These are phyloP conservation scores for Chrysemys picta DNA, from an alignment of 2,113 vertebrate species.

Conservation along the genomic window DNA sequence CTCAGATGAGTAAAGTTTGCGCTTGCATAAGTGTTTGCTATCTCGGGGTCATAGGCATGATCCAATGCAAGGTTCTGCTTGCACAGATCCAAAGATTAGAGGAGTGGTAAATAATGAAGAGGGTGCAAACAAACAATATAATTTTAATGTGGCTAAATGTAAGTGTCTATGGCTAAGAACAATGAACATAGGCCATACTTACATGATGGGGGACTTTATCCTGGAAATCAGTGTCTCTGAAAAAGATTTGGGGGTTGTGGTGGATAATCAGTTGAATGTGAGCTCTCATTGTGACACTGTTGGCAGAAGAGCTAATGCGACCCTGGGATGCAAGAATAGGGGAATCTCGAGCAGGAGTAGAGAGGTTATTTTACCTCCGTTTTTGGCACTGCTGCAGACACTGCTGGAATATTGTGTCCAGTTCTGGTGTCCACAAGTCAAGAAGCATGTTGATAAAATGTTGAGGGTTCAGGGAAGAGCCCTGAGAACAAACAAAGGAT, in stretches of 20 bases:
- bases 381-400: background rate
- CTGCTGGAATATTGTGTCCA: background rate
- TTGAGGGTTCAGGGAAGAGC: background rate
- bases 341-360: background rate
- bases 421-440: background rate
- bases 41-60: background rate
- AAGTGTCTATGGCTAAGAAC: background rate
- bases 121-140: background rate
- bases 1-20: background rate
- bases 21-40: background rate
- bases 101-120: background rate
- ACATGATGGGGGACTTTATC: background rate
- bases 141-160: background rate
- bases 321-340: background rate
- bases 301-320: background rate
- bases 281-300: background rate
- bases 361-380: background rate
- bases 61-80: background rate
- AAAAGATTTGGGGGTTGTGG: background rate
- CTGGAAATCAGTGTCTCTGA: background rate
- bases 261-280: background rate
- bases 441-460: background rate
- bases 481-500: background rate
- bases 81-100: background rate
- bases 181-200: background rate